Evolutionary conservation across 1,140 invertebrate species (phyloP).

Genomic region (Grapholita molesta): DNA sequence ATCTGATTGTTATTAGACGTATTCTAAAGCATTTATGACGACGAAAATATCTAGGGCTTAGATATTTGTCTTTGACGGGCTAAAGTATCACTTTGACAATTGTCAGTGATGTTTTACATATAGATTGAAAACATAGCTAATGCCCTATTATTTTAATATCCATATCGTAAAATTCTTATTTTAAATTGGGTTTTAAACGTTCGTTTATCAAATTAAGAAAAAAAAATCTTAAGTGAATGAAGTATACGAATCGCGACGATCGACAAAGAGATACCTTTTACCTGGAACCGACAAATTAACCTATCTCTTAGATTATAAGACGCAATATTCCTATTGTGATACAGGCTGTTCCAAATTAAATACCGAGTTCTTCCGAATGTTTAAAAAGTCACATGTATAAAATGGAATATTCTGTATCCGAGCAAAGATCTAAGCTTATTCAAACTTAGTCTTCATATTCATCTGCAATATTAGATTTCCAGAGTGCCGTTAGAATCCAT

Average conservation of each 20-base stretch:
- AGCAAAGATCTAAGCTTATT: neutral
- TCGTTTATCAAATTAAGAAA: too few species aligned
- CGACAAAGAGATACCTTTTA: neutral
- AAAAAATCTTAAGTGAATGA: too few species aligned
- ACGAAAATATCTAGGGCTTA: neutral
- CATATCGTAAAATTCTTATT: too few species aligned
- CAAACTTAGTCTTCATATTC: neutral
- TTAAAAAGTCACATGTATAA: neutral
- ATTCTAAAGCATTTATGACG: neutral
- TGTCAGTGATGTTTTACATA: too few species aligned
- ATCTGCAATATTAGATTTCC: neutral
- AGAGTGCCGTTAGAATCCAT: neutral
- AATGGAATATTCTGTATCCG: neutral
- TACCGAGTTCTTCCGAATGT: neutral
- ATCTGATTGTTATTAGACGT: neutral
- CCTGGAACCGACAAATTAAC: neutral
- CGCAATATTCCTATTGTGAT: conserved; percentile 17
- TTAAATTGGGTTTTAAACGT: too few species aligned
- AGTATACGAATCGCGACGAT: neutral
- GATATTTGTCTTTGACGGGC: neutral
- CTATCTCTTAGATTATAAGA: neutral
- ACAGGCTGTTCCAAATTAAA: neutral
- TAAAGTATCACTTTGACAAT: neutral
- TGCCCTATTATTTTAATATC: too few species aligned
- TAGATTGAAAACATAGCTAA: too few species aligned